phyloP scores from a whole-genome alignment of 2,113 vertebrate species.

The Petroica traversi region DNA sequence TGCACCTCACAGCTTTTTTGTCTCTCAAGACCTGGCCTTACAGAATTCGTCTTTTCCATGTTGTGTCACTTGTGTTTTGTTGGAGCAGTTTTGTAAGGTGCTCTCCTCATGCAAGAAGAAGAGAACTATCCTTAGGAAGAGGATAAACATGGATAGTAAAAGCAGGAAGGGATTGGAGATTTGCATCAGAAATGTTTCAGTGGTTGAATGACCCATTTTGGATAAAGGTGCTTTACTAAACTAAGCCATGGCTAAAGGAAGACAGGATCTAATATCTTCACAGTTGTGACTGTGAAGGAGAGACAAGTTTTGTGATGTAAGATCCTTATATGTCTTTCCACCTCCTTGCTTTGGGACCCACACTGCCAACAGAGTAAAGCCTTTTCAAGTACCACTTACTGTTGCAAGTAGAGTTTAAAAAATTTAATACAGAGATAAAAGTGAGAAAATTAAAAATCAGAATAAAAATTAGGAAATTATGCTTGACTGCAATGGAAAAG shows the following conservation, averaged over 20 bases:
- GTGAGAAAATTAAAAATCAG: neutral
- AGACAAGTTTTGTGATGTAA: neutral
- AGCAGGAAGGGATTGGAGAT: neutral
- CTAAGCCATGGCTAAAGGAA: neutral
- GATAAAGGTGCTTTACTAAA: neutral
- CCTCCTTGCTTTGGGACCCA: neutral
- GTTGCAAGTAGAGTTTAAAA: neutral
- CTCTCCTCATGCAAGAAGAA: neutral
- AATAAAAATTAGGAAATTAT: neutral
- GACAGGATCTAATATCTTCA: neutral
- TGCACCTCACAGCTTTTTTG: neutral
- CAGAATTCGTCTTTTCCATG: neutral
- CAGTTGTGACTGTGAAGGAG: neutral
- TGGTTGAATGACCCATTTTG: neutral
- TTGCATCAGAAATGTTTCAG: neutral
- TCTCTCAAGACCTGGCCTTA: neutral
- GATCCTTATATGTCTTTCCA: neutral
- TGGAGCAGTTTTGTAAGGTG: fast-evolving
- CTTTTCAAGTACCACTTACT: neutral
- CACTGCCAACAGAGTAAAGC: neutral
- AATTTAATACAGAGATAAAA: neutral
- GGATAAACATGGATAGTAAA: neutral
- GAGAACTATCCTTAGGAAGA: neutral
- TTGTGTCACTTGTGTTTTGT: neutral
- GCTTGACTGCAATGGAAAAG: neutral